Percentiles rank a stretch among this genome's conserved stretches.
Evolutionary conservation across 2,113 vertebrate species (phyloP).

Genomic region (Dipodomys merriami): DNA sequence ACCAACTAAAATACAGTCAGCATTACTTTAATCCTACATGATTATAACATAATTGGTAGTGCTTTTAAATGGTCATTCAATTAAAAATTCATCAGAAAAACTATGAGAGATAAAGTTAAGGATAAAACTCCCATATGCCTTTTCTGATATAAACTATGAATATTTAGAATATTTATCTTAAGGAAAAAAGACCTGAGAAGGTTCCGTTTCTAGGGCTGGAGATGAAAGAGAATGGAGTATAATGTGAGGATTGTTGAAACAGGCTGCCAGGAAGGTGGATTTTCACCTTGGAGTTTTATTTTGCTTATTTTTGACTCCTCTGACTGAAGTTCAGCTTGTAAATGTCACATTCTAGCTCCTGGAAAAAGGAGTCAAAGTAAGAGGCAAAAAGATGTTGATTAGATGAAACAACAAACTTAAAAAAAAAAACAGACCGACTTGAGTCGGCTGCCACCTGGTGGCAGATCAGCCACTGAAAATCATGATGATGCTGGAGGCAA

Average conservation of each 20-base stretch:
- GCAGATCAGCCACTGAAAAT: background rate
- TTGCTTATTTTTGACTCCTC: background rate
- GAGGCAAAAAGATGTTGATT: background rate
- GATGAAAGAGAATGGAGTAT: background rate
- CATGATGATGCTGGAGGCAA: too few species aligned
- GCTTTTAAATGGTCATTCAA: background rate
- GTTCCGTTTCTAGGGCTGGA: background rate
- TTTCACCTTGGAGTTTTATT: background rate
- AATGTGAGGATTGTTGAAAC: background rate
- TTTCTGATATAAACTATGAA: background rate
- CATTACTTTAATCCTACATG: background rate
- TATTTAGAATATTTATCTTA: background rate
- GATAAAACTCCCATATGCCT: background rate
- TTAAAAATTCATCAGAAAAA: constrained; percentile 16
- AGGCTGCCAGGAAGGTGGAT: background rate
- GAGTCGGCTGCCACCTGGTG: constrained; percentile 60
- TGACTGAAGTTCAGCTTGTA: background rate
- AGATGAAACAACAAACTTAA: too few species aligned
- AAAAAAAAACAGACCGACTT: background rate
- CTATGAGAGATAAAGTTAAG: background rate
- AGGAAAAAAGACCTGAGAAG: background rate
- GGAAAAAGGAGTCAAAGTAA: background rate
- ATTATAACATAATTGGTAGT: background rate
- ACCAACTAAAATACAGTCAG: too few species aligned
- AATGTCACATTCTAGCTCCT: background rate